Evolutionary conservation across 2,113 vertebrate species (phyloP), one percentile per base, ranked within the genome.

Genomic region (Turnix velox): DNA sequence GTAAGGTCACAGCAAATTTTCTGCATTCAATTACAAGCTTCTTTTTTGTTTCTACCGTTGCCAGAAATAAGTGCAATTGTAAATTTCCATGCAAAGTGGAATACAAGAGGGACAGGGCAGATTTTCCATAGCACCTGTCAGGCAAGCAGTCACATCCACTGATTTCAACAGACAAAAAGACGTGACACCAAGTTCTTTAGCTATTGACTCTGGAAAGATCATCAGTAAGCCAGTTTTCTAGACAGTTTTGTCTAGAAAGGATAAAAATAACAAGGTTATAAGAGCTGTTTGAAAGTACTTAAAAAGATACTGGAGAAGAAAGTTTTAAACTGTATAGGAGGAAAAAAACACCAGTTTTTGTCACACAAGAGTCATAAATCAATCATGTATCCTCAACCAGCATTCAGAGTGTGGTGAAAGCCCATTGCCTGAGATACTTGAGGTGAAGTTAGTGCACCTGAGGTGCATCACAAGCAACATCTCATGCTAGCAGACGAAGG

Each of bases 41-140:
- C 28, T 78, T 84, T 69, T 68, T 68, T 67, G 43, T 73, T 59
- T 63, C 43, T 87, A 55, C 68, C n/a, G 30, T 63, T 91, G 77
- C 68, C 94, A 96, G 68, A 78, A 90, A 55, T 27, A 14, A 0
- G 1, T 90, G 77, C 57, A 40, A 61, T 37, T 72, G 40, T 84
- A 93, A 59, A 66, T 78, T 93, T 95, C 84, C 87, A 87, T 28
- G 33, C 2, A 18, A 71, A 74, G 18, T 1, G 71, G 73, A 67
- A 75, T 61, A 78, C 77, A 86, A 90, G 69, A 87, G 67, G 66
- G 62, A 80, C 37, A 48, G 48, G 67, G 62, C n/a, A 63, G 87
- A 67, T 89, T 93, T 96, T 92, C 89, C 77, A 39, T 25, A 78
- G 73, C 68, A 89, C 61, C 84, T 88, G 61, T 94, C 69, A 59